Conservation (phyloP, 2,797 vertebrate species). For the Pseudochaenichthys georgianus region DNA sequence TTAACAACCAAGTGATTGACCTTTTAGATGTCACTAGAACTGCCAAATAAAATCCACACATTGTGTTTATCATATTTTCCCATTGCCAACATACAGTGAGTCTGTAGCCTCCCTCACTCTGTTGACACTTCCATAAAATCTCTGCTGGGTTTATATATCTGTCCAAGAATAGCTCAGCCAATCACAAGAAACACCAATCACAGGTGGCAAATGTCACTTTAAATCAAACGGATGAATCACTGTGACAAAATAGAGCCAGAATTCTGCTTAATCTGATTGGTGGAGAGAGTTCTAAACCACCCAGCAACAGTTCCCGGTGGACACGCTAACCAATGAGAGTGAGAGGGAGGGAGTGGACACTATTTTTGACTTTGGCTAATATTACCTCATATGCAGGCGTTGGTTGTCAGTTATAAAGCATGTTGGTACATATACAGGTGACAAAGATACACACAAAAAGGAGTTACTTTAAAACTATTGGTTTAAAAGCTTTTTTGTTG, state of each 20-base stretch:
- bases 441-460: not conserved
- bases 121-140: not conserved
- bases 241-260: constrained; percentile 12
- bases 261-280: constrained; percentile 24
- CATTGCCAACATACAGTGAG: too few species aligned
- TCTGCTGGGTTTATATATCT: constrained; percentile 72
- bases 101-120: not conserved
- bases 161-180: constrained; percentile 74
- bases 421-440: not conserved
- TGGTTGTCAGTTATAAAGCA: fast-evolving
- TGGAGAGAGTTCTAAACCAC: constrained; percentile 49
- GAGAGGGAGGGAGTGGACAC: constrained; percentile 1
- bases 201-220: constrained; percentile 34
- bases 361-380: not conserved
- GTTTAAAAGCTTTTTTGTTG: too few species aligned
- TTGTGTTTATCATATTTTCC: not conserved
- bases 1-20: not conserved
- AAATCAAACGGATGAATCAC: constrained; percentile 37
- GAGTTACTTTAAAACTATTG: too few species aligned
- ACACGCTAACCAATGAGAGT: constrained; percentile 33
- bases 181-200: constrained; percentile 48
- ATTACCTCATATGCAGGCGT: not conserved
- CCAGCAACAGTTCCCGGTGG: constrained; percentile 62
- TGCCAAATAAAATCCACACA: not conserved
- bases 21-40: not conserved